Percentiles rank a stretch among this genome's conserved stretches.
These are phyloP conservation scores for Macropodus opercularis DNA, from an alignment of 2,797 vertebrate species.

Conservation along the genomic window DNA sequence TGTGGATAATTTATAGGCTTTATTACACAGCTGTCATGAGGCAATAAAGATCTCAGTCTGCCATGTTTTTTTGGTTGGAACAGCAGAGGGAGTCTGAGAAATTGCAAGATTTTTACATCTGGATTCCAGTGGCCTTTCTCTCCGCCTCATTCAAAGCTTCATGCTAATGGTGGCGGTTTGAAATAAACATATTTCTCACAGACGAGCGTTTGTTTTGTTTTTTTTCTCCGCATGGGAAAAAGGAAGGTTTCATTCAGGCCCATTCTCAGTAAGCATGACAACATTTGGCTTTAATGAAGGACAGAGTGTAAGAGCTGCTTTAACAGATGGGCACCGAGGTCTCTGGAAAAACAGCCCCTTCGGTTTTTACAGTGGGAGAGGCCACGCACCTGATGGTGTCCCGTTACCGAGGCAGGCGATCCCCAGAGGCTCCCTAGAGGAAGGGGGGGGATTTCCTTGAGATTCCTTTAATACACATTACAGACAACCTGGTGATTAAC, in stretches of 20 bases:
- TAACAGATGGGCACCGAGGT: conserved; percentile 36
- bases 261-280: conserved; percentile 16
- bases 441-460: too few species aligned
- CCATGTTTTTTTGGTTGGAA: conserved; percentile 21
- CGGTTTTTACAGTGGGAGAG: conserved; percentile 16
- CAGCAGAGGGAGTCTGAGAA: conserved; percentile 11
- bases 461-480: too few species aligned
- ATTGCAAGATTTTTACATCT: conserved; percentile 37
- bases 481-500: too few species aligned
- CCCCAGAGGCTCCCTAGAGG: too few species aligned
- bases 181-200: conserved; percentile 44
- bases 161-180: conserved; percentile 36
- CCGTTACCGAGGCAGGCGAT: neutral
- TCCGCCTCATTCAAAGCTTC: conserved; percentile 35
- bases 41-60: conserved; percentile 52
- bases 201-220: conserved; percentile 13
- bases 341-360: conserved; percentile 31
- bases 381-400: conserved; percentile 20
- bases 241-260: conserved; percentile 29
- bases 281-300: conserved; percentile 36
- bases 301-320: conserved; percentile 31
- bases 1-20: conserved; percentile 50
- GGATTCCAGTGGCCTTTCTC: conserved; percentile 27
- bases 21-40: conserved; percentile 58
- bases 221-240: conserved; percentile 20